These are phyloP conservation scores for Chrysochloris asiatica DNA, from an alignment of 2,113 vertebrate species.

Conservation along the genomic window DNA sequence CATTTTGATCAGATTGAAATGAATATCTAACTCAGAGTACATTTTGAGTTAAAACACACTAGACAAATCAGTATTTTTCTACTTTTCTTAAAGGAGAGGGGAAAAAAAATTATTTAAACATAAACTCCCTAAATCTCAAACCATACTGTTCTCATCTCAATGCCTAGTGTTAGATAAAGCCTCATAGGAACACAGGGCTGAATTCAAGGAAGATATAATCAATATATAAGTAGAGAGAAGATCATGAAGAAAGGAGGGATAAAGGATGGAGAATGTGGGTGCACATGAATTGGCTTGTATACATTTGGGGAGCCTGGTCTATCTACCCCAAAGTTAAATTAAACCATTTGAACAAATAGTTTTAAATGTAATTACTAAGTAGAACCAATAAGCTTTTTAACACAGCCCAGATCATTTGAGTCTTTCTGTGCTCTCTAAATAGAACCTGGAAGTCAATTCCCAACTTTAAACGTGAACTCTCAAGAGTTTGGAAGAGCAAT, in stretches of 20 bases:
- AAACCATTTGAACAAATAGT: not conserved
- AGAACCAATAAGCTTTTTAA: not conserved
- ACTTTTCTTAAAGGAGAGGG: not conserved
- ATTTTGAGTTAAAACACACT: not conserved
- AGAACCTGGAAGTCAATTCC: conserved; percentile 15
- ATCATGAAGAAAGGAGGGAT: not conserved
- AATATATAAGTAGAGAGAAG: not conserved
- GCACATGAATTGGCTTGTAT: not conserved
- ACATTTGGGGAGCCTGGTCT: not conserved
- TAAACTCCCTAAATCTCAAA: not conserved
- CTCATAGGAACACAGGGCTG: not conserved
- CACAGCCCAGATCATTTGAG: not conserved
- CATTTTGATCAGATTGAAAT: not conserved
- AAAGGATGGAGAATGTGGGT: not conserved
- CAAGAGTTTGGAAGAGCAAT: not conserved
- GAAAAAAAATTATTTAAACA: not conserved
- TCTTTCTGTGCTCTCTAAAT: conserved; percentile 8
- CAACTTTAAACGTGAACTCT: conserved; percentile 22
- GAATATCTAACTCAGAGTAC: not conserved
- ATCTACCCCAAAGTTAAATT: not conserved
- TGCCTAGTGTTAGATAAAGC: not conserved
- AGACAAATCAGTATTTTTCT: not conserved
- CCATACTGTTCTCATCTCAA: not conserved
- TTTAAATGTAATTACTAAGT: not conserved
- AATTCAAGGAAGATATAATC: not conserved